Percentiles rank a stretch among this genome's conserved stretches.
Evolutionary conservation across 2,113 vertebrate genomes (phyloP).

Genomic region (Capreolus pygargus): DNA sequence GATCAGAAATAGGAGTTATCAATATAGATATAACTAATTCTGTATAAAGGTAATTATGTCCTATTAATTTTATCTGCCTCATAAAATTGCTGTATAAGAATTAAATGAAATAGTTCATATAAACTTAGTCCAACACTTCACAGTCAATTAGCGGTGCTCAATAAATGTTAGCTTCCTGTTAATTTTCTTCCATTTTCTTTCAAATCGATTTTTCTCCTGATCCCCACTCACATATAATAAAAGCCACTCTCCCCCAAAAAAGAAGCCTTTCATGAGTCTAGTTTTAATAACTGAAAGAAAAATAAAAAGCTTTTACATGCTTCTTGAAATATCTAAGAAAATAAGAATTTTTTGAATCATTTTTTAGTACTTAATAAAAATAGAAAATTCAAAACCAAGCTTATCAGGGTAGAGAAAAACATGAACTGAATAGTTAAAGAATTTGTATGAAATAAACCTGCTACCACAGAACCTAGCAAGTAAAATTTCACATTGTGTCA

Average conservation of each 20-base stretch:
- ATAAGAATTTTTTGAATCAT: background rate
- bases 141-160: background rate
- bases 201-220: background rate
- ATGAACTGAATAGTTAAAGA: background rate
- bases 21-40: background rate
- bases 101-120: background rate
- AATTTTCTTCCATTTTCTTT: background rate
- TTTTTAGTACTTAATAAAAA: slow-evolving; percentile 32
- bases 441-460: background rate
- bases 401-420: background rate
- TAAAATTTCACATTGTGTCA: slow-evolving; percentile 6
- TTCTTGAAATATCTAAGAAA: slow-evolving; percentile 36
- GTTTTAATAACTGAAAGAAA: background rate
- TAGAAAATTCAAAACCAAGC: slow-evolving; percentile 10
- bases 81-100: background rate
- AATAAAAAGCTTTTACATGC: background rate
- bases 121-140: background rate
- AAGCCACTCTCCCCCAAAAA: slow-evolving; percentile 3
- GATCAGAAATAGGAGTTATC: background rate
- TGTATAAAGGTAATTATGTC: background rate
- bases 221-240: background rate
- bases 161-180: background rate
- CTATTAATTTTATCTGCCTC: background rate
- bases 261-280: background rate
- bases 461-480: background rate